Evolutionary conservation across 2,113 vertebrate species (phyloP), one percentile per base, ranked within the genome.

Genomic region (Poeciliopsis prolifica): DNA sequence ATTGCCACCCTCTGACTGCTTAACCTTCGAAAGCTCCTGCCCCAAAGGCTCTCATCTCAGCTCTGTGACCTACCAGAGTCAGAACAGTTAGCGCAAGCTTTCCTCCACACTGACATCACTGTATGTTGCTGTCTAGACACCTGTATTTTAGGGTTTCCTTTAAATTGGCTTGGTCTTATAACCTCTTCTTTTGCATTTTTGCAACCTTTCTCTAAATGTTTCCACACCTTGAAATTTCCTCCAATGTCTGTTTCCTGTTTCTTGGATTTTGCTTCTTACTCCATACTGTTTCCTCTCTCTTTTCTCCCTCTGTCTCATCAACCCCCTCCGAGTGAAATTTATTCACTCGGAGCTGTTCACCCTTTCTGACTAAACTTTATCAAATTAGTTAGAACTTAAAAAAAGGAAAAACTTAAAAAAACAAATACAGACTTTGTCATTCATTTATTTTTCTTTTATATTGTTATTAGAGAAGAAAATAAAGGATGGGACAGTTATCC

Each of bases 1-100:
- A 24, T 70, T 1, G 2, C 63, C 68, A 42, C 51, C 70, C 61
- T 3, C 80, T 79, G 71, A 82, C 77, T 61, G 9, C 9, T 63
- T 9, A 30, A 37, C 26, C 33, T 12, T 48, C 29, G 61, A 63
- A 24, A 26, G 37, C 30, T 37, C 40, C 26, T 54, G 26, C 63
- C 65, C 61, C 44, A 37, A 48, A 61, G 60, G 19, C 72, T 48
- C 71, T 80, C 48, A 42, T 44, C 82, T 64, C 31, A 72, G 81
- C 67, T 70, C 74, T 65, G 61, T 31, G 80, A 87, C 79, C 86
- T 75, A 77, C 64, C 9, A 22, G 77, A 86, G 71, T 90, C 89
- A 88, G 81, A 87, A 65, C 74, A 86, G 79, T 83, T 86, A 87
- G 86, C 74, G 80, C n/a, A 0, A 60, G 54, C 67, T 68, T 70